Evolutionary conservation across 2,888 invertebrate species (phyloP).

Genomic region (Andrena flavipes): DNA sequence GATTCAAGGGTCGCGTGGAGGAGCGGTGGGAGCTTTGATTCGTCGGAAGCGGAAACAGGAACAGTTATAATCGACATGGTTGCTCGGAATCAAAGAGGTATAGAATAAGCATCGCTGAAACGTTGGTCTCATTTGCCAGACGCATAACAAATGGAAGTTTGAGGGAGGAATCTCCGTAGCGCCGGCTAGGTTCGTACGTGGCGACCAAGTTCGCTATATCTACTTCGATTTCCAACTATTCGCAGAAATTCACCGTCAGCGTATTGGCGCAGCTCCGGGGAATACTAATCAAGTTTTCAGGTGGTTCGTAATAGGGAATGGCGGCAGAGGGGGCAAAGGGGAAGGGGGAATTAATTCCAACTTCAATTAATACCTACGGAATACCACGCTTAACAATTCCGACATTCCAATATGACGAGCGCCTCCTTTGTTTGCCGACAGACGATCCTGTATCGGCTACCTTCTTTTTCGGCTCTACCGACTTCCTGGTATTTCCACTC

Average conservation of each 20-base stretch:
- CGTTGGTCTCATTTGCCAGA: slow-evolving; percentile 46
- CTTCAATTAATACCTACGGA: slow-evolving; percentile 74
- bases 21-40: not conserved
- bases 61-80: not conserved
- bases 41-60: not conserved
- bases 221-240: slow-evolving; percentile 71
- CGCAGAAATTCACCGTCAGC: slow-evolving; percentile 72
- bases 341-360: slow-evolving; percentile 71
- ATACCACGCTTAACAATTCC: slow-evolving; percentile 66
- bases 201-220: slow-evolving; percentile 50
- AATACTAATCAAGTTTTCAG: slow-evolving; percentile 80
- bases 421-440: slow-evolving; percentile 49
- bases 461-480: not conserved
- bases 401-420: slow-evolving; percentile 54
- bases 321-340: not conserved
- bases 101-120: slow-evolving; percentile 55
- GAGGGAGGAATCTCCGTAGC: slow-evolving; percentile 49
- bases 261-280: slow-evolving; percentile 67
- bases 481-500: not conserved
- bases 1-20: not conserved
- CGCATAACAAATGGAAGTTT: slow-evolving; percentile 55
- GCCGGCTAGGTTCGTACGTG: slow-evolving; percentile 34
- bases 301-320: slow-evolving; percentile 68
- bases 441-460: slow-evolving; percentile 29
- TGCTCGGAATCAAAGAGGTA: slow-evolving; percentile 25